Conservation (phyloP, 2,797 vertebrate species). For the Huso huso region DNA sequence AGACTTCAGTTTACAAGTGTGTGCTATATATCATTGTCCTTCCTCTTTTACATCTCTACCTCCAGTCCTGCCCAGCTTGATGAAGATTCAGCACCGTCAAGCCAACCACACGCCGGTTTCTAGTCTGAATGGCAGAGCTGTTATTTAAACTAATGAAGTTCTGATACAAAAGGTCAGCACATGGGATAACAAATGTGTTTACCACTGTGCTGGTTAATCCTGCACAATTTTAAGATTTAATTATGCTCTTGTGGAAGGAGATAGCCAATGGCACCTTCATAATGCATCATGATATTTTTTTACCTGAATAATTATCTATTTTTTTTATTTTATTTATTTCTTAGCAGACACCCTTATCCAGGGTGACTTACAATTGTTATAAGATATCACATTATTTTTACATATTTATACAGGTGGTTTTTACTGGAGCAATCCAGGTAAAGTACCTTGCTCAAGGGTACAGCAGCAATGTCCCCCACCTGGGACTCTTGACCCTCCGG, state of each 20-base stretch:
- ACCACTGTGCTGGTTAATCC: slow-evolving; percentile 10
- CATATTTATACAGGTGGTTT: slow-evolving; percentile 8
- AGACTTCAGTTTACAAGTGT: no score
- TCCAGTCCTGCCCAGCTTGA: not conserved
- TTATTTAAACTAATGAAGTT: slow-evolving; percentile 19
- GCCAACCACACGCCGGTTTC: not conserved
- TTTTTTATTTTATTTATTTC: no score
- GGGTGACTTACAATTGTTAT: not conserved
- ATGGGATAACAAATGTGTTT: slow-evolving; percentile 8
- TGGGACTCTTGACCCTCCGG: no score
- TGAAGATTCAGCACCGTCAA: slow-evolving; percentile 3
- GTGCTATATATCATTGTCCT: not conserved
- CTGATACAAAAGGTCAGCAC: slow-evolving; percentile 13
- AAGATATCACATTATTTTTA: slow-evolving; percentile 3
- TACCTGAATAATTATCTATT: not conserved
- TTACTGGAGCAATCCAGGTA: slow-evolving; percentile 13
- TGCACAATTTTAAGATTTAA: slow-evolving; percentile 12
- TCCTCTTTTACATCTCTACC: not conserved
- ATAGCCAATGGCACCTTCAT: slow-evolving; percentile 8
- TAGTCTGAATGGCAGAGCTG: not conserved
- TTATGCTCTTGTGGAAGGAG: slow-evolving; percentile 8
- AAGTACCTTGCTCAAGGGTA: slow-evolving; percentile 10
- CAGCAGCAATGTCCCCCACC: not conserved
- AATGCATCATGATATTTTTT: slow-evolving; percentile 7
- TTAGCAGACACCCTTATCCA: slow-evolving; percentile 2